Evolutionary conservation across 2,113 vertebrate species (phyloP).

Genomic region (Lophotis ruficrista): DNA sequence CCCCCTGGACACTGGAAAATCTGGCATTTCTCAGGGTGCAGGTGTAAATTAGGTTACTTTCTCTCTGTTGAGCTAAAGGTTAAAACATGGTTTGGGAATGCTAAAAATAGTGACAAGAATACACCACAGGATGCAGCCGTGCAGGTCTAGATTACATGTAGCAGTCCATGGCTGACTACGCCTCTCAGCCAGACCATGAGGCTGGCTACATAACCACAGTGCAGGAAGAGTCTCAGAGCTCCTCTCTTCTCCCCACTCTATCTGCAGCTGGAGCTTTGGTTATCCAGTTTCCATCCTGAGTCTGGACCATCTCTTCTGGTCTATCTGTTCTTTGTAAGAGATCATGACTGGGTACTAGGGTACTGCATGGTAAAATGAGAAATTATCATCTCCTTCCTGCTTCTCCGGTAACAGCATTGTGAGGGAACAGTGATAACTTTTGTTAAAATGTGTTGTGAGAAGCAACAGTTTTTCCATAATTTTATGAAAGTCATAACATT

Average conservation of each 20-base stretch:
- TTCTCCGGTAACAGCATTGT: background rate
- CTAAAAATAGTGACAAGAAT: background rate
- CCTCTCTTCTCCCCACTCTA: background rate
- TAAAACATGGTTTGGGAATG: background rate
- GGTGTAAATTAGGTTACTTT: background rate
- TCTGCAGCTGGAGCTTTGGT: background rate
- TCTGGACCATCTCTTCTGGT: background rate
- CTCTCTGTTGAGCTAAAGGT: background rate
- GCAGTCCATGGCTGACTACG: background rate
- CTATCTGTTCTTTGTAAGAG: background rate
- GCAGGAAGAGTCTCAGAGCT: background rate
- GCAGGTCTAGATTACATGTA: background rate
- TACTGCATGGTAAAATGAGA: background rate
- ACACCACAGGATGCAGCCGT: background rate
- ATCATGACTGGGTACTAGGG: background rate
- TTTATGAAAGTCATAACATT: background rate
- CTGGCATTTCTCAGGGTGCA: background rate
- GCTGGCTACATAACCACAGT: background rate
- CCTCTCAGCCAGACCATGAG: background rate
- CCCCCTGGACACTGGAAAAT: background rate
- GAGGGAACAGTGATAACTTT: background rate
- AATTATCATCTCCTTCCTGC: background rate
- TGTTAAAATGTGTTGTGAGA: background rate
- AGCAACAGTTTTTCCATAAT: background rate
- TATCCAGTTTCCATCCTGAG: background rate